Percentiles rank a stretch among this genome's conserved stretches.
These are phyloP conservation scores for Cephus nigrinus DNA, from an alignment of 2,888 invertebrate species.

Conservation along the genomic window DNA sequence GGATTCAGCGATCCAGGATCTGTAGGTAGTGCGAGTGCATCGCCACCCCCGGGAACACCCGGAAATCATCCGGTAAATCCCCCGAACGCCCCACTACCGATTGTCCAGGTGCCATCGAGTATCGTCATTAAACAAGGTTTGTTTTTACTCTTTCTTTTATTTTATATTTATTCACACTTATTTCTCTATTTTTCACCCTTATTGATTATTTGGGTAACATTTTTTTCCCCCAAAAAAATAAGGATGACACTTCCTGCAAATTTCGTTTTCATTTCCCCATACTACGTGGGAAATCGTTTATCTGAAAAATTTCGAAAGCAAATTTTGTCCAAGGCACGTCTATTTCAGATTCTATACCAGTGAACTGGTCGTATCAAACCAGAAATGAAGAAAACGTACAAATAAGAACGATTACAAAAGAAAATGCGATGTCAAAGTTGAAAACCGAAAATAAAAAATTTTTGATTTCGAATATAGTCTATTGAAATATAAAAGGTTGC, in stretches of 20 bases:
- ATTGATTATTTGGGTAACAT: not conserved
- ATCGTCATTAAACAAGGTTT: constrained; percentile 65
- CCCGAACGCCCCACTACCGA: constrained; percentile 51
- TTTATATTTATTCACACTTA: constrained; percentile 6
- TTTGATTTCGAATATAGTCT: not conserved
- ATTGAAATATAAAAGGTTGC: not conserved
- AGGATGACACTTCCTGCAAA: not conserved
- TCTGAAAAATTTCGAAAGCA: too few relatives aligned
- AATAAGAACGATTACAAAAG: not conserved
- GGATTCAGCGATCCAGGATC: constrained; percentile 77
- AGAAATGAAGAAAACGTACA: not conserved
- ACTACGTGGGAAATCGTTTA: too few relatives aligned
- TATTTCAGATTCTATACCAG: not conserved
- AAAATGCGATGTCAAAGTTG: too few relatives aligned
- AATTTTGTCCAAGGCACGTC: not conserved
- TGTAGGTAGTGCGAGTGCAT: constrained; percentile 68
- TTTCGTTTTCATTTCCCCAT: too few relatives aligned
- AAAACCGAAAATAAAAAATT: too few relatives aligned
- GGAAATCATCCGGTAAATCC: constrained; percentile 51
- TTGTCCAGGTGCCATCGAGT: constrained; percentile 60
- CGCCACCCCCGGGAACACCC: constrained; percentile 61
- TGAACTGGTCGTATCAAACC: not conserved
- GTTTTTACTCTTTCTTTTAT: constrained; percentile 41
- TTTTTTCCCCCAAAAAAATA: not conserved
- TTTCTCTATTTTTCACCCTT: not conserved